Evolutionary conservation across 2,797 vertebrate species (phyloP).

Genomic region (Oreortyx pictus): DNA sequence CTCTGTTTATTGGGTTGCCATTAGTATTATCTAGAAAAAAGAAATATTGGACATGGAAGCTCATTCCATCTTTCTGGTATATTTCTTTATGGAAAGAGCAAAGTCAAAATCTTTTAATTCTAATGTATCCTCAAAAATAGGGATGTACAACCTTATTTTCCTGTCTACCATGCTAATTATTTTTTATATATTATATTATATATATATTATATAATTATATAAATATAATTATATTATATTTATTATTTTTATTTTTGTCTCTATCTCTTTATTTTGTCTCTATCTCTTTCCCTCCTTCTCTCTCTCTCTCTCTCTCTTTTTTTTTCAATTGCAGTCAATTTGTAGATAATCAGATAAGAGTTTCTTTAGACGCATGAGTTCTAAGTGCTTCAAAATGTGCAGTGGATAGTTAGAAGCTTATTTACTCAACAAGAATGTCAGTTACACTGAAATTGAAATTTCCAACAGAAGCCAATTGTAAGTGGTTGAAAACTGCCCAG

Average conservation of each 20-base stretch:
- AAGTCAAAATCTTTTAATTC: neutral
- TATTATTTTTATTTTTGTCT: too few relatives aligned
- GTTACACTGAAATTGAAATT: neutral
- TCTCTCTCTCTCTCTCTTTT: too few relatives aligned
- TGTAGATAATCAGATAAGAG: neutral
- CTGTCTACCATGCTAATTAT: neutral
- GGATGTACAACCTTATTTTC: neutral
- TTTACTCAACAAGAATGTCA: neutral
- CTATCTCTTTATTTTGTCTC: too few relatives aligned
- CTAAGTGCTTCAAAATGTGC: neutral
- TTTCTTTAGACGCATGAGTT: neutral
- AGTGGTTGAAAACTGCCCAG: neutral
- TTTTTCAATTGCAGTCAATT: neutral
- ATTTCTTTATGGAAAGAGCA: conserved; percentile 8
- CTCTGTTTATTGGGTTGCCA: neutral
- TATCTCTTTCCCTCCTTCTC: neutral
- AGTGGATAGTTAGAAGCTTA: neutral
- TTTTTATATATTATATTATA: too few relatives aligned
- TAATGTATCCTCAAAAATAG: neutral
- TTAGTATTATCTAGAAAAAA: conserved; percentile 9
- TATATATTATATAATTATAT: too few relatives aligned
- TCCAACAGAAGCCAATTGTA: neutral
- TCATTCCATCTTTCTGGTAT: conserved; percentile 21
- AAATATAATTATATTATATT: too few relatives aligned
- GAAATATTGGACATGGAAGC: neutral